Conservation (phyloP, 2,888 invertebrate genomes). For the Geophilus truncorum region DNA sequence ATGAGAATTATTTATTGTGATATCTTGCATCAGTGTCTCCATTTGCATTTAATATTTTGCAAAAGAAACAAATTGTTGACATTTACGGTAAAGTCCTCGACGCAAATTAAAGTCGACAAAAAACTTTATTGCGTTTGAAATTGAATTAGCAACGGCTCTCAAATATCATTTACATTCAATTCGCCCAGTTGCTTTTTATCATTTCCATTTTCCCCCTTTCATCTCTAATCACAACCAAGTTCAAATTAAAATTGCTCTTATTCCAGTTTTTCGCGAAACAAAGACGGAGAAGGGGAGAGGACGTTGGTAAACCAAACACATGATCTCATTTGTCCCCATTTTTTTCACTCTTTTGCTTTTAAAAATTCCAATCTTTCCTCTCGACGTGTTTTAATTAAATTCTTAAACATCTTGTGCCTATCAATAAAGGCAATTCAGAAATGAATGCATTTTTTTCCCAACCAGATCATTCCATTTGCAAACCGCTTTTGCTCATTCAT, state of each 20-base stretch:
- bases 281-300: neutral
- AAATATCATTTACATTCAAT: constrained; percentile 18
- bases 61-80: neutral
- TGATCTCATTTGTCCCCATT: constrained; percentile 16
- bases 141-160: constrained; percentile 9
- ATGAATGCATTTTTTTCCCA: neutral
- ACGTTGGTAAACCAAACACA: constrained; percentile 8
- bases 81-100: neutral
- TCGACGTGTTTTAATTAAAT: constrained; percentile 20
- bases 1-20: too few relatives aligned
- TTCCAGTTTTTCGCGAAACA: neutral
- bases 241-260: neutral
- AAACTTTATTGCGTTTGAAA: constrained; percentile 2
- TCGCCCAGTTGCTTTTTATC: neutral
- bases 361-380: constrained; percentile 27
- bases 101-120: neutral
- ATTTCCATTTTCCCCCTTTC: neutral
- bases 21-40: too few relatives aligned
- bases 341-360: neutral
- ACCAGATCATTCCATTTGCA: neutral
- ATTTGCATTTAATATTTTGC: too few relatives aligned
- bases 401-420: constrained; percentile 25
- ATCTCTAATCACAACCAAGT: neutral
- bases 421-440: constrained; percentile 8
- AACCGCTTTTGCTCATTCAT: neutral